Evolutionary conservation across 1,140 invertebrate genomes (phyloP).

Genomic region (Lineus longissimus): DNA sequence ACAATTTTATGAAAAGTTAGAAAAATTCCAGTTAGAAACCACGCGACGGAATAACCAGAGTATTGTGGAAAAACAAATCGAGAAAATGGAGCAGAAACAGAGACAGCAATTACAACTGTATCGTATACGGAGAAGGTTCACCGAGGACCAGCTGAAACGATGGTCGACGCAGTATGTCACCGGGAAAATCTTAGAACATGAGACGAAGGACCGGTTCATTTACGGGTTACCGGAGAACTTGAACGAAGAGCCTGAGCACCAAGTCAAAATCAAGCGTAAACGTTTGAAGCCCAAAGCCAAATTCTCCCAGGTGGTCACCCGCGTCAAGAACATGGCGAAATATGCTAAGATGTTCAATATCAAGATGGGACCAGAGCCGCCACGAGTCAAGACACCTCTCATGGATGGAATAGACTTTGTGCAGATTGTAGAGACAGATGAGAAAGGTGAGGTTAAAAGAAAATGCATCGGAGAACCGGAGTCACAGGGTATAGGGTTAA

Average conservation of each 20-base stretch:
- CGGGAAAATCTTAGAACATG: constrained; percentile 30
- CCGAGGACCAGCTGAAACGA: constrained; percentile 29
- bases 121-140: constrained; percentile 28
- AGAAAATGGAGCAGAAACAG: constrained; percentile 21
- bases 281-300: constrained; percentile 13
- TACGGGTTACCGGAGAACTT: constrained; percentile 35
- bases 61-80: constrained; percentile 16
- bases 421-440: constrained; percentile 21
- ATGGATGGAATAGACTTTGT: constrained; percentile 41
- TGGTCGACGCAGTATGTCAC: constrained; percentile 40
- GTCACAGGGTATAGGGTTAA: neutral
- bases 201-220: constrained; percentile 27
- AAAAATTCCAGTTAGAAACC: constrained; percentile 23
- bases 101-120: constrained; percentile 29
- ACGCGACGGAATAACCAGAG: constrained; percentile 22
- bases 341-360: constrained; percentile 29
- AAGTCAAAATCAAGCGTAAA: constrained; percentile 25
- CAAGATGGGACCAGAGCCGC: constrained; percentile 17
- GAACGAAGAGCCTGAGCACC: constrained; percentile 18
- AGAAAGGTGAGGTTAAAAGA: constrained; percentile 21
- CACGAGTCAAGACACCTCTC: constrained; percentile 23
- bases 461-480: neutral
- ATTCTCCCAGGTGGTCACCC: constrained; percentile 9
- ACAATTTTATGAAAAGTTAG: constrained; percentile 29
- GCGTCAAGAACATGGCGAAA: constrained; percentile 21